Percentiles rank a stretch among this genome's conserved stretches.
Evolutionary conservation across 2,113 vertebrate genomes (phyloP).

Genomic region (Cyanoderma ruficeps): DNA sequence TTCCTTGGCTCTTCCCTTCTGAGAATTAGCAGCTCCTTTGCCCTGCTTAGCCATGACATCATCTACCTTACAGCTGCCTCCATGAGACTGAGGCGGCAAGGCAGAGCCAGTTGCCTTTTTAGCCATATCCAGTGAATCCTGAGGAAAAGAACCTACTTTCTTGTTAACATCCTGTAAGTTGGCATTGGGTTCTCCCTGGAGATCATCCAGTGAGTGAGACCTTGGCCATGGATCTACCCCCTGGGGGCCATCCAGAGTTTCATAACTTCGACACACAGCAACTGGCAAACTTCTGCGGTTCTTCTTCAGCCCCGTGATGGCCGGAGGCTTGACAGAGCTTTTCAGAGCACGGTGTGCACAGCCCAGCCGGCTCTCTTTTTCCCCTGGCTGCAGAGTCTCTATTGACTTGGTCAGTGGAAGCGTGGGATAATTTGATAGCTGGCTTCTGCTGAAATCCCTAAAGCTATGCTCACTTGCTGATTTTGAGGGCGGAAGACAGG

Average conservation of each 20-base stretch:
- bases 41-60: conserved; percentile 60
- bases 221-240: conserved; percentile 79
- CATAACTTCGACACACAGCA: conserved; percentile 86
- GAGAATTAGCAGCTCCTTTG: conserved; percentile 59
- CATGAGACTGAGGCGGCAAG: background rate
- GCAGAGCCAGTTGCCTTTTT: conserved; percentile 16
- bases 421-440: conserved; percentile 81
- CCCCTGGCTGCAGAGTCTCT: conserved; percentile 75
- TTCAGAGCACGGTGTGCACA: conserved; percentile 45
- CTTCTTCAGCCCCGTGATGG: conserved; percentile 68
- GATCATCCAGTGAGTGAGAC: conserved; percentile 91
- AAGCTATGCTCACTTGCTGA: conserved; percentile 76
- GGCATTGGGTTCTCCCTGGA: conserved; percentile 76
- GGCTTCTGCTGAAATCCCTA: conserved; percentile 75
- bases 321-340: conserved; percentile 71
- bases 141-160: conserved; percentile 45
- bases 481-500: conserved; percentile 73
- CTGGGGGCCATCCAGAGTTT: conserved; percentile 82
- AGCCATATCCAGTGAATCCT: conserved; percentile 56
- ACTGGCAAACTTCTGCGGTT: conserved; percentile 79
- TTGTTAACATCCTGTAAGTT: conserved; percentile 49
- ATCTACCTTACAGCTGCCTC: background rate
- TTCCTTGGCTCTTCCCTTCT: conserved; percentile 58
- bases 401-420: conserved; percentile 81
- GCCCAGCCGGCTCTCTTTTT: conserved; percentile 69